Conservation (phyloP, 2,888 invertebrate genomes). For the Drosophila melanocephala region DNA sequence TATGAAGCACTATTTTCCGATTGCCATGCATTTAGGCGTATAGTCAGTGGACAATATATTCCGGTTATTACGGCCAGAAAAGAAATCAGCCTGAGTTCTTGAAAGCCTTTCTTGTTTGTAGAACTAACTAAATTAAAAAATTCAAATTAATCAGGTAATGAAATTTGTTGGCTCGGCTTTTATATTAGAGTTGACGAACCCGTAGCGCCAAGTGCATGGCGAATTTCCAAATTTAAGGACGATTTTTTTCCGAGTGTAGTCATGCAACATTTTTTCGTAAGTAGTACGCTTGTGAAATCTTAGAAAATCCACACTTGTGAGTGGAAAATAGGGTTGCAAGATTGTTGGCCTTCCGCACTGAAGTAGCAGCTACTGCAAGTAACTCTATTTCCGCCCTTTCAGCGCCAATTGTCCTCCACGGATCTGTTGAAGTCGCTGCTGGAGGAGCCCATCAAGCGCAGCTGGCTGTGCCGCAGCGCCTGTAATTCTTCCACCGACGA, state of each 20-base stretch:
- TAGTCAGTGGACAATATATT: no score
- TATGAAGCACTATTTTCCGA: neutral
- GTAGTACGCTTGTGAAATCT: neutral
- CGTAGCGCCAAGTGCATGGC: neutral
- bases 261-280: neutral
- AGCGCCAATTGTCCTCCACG: slow-evolving; percentile 82
- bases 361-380: neutral
- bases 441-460: slow-evolving; percentile 86
- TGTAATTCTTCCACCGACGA: slow-evolving; percentile 78
- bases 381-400: neutral
- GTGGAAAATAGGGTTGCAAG: neutral
- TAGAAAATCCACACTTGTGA: neutral
- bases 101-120: no score
- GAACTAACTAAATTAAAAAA: no score
- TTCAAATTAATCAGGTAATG: no score
- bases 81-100: no score
- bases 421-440: slow-evolving; percentile 84
- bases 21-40: no score
- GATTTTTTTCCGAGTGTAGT: neutral
- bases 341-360: neutral
- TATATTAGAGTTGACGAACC: no score
- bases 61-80: no score
- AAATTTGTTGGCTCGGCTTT: no score
- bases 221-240: neutral
- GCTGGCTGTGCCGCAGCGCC: slow-evolving; percentile 85